Base-by-base conservation (phyloP, 2,113 vertebrate genomes). In the Cavia aperea region DNA sequence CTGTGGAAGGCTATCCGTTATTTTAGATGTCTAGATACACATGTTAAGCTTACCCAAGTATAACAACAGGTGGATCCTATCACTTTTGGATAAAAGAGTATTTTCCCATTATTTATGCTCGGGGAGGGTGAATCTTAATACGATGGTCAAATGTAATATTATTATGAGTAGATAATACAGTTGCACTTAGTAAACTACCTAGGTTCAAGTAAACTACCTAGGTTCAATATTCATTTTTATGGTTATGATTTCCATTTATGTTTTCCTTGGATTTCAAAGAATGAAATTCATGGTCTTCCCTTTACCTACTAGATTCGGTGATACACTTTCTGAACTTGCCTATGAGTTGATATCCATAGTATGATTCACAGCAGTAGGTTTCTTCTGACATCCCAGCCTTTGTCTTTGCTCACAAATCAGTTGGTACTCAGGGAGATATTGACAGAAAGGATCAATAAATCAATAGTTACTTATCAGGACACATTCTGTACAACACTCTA, bases 401-500 rank as follows among this genome's bases (percentile, higher is more conserved):
- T 56, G 62, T 81, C 93, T 91, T 90, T 93, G 88, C 68, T 88
- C 66, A 79, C 90, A 73, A 93, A 94, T 94, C 81, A 94, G 86
- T 90, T 68, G 24, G 51, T 83, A 85, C 43, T 92, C 86, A 94
- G 82, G 82, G 88, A 94, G 62, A 94, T 90, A 95, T 83, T 92
- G 92, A 94, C 73, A 86, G 62, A 75, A 79, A 94, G 46, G 39
- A n/a, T 94, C 73, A 75, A 94, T 94, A 96, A 93, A 93, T 94
- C 95, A 90, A 89, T 94, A 93, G 58, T 83, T 86, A 70, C 82
- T 90, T 95, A 93, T 92, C 49, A 88, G 39, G 79, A 43, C 51
- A 56, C 65, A 93, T 82, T 93, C 33, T 92, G 68, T 75, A 68
- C 23, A 91, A 51, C 51, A 86, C 51, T 58, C 65, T 86, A 79